phyloP scores from a whole-genome alignment of 2,797 vertebrate species.

The Gymnopithys bicolor region DNA sequence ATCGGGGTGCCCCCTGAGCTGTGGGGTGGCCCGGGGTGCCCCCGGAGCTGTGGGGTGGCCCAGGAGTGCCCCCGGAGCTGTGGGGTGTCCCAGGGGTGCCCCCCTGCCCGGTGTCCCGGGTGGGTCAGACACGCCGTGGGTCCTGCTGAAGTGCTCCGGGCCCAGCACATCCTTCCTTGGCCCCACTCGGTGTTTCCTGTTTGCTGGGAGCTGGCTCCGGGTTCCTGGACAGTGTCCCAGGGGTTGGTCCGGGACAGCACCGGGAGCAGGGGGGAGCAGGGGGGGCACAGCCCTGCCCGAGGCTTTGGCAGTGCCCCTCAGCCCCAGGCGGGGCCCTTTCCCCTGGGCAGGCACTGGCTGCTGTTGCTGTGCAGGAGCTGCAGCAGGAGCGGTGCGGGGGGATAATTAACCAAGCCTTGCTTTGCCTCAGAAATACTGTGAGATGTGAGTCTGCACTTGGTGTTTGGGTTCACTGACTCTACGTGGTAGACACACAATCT shows the following conservation, averaged over 20 bases:
- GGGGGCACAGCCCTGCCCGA: neutral
- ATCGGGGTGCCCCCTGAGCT: neutral
- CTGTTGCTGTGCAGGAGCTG: neutral
- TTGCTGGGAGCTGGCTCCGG: neutral
- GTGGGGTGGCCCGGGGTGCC: neutral
- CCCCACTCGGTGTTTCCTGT: conserved; percentile 2
- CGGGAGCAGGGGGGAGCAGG: neutral
- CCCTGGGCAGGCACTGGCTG: neutral
- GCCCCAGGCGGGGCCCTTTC: neutral
- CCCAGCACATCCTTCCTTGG: neutral
- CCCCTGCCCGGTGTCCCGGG: neutral
- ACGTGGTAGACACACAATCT: fast-evolving
- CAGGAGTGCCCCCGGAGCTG: no score
- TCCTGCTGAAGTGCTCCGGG: neutral
- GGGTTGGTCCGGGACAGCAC: neutral
- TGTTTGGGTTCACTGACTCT: neutral
- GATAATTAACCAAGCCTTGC: neutral
- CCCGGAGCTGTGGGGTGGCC: no score
- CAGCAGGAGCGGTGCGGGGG: neutral
- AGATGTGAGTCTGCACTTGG: no score
- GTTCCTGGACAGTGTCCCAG: neutral
- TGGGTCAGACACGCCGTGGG: fast-evolving
- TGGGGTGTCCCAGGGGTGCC: neutral
- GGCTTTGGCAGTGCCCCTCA: neutral
- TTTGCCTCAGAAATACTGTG: neutral